Evolutionary conservation across 2,888 invertebrate genomes (phyloP), one percentile per base, ranked within the genome.

Genomic region (Bellardia pandia): DNA sequence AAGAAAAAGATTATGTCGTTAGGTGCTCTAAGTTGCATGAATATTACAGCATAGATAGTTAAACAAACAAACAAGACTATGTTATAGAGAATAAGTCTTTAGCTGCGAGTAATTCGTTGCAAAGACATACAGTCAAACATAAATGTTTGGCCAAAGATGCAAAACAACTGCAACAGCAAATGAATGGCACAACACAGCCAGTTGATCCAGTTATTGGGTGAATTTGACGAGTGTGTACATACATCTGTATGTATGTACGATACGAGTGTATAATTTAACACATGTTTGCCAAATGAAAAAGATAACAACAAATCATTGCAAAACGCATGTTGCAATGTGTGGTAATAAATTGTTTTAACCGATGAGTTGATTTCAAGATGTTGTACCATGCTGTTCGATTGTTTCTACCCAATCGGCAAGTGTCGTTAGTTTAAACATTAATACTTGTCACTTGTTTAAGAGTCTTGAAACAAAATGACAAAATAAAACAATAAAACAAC

Each of bases 131-230:
- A 53, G 33, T 30, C 30, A 56, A 30, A 37, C 9, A 48, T 66
- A 33, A 51, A 30, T 30, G 42, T 40, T 64, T 23, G 40, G 51
- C 56, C 71, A 56, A 75, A 56, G 60, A 75, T 53, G 82, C 78
- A 75, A 86, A 71, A 64, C 85, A 30, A 45, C 48, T 71, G 56
- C 48, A 74, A 74, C 33, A 68, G 64, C 42, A 58, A n/a, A 45
- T 30, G 40, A 66, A 16, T 16, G 42, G 42, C 16, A 37, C 33
- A 48, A 23, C 45, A 71, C 56, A 81, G 84, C 77, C 74, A 74
- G 86, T 77, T 84, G 81, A 84, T 84, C 86, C 84, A 86, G 86
- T 86, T 86, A 77, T 56, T 80, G 77, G 56, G 16, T 66, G 37
- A 37, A 40, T 60, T 60, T 58, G n/a, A 58, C 53, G 16, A 69